phyloP scores from a whole-genome alignment of 2,113 vertebrate genomes.

The Oryzias celebensis region DNA sequence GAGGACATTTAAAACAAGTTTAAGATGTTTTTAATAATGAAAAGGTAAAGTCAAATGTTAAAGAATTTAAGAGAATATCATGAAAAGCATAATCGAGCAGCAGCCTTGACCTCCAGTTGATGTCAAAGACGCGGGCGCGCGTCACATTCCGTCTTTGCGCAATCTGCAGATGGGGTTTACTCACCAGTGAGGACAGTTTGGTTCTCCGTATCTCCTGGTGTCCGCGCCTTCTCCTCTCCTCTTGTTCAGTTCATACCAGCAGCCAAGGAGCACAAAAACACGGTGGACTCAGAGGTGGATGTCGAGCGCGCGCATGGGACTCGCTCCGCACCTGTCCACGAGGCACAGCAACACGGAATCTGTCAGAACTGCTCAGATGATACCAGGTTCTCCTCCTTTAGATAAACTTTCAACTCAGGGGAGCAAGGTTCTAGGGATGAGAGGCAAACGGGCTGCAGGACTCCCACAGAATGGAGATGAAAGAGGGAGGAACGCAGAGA shows the following conservation, averaged over 20 bases:
- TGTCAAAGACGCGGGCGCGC: slow-evolving; percentile 1
- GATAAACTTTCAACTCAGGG: slow-evolving; percentile 39
- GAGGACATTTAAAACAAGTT: neutral
- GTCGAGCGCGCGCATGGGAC: slow-evolving; percentile 3
- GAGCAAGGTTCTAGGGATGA: slow-evolving; percentile 5
- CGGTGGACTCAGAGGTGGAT: slow-evolving; percentile 23
- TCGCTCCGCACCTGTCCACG: slow-evolving; percentile 6
- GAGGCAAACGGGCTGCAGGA: slow-evolving; percentile 6
- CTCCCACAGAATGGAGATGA: slow-evolving; percentile 15
- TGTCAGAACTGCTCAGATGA: neutral
- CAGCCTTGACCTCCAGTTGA: slow-evolving; percentile 13
- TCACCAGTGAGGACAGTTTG: slow-evolving; percentile 29
- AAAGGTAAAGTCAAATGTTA: no score
- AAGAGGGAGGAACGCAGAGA: slow-evolving; percentile 6
- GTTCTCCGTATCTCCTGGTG: neutral
- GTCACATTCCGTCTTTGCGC: neutral
- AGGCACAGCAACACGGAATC: neutral
- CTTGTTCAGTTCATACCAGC: slow-evolving; percentile 11
- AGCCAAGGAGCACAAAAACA: slow-evolving; percentile 7
- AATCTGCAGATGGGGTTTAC: slow-evolving; percentile 10
- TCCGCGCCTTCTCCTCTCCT: slow-evolving; percentile 16
- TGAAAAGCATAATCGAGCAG: neutral
- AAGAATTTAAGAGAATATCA: slow-evolving; percentile 2
- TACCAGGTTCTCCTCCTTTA: neutral
- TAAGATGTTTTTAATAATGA: no score